phyloP scores from a whole-genome alignment of 2,888 invertebrate species.

The Epinotia ramella region DNA sequence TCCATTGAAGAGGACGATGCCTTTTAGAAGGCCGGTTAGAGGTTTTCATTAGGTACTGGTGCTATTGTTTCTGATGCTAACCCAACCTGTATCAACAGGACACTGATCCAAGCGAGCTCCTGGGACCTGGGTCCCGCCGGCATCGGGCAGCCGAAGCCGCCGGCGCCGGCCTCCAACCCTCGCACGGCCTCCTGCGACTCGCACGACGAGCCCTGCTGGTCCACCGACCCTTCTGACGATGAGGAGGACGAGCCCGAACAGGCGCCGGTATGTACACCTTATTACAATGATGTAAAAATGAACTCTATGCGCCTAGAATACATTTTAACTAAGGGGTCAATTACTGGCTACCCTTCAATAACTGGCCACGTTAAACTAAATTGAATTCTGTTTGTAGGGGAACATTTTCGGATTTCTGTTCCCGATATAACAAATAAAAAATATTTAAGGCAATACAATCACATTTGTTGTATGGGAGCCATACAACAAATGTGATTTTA shows the following conservation, averaged over 20 bases:
- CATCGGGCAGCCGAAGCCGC: slow-evolving; percentile 54
- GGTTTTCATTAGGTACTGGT: no score
- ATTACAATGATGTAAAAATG: not conserved
- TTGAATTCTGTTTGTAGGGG: no score
- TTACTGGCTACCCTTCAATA: no score
- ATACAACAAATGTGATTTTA: no score
- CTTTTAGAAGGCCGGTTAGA: no score
- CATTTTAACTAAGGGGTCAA: no score
- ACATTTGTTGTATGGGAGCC: no score
- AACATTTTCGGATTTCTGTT: no score
- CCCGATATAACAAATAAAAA: no score
- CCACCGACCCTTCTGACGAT: slow-evolving; percentile 95
- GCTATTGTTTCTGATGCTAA: slow-evolving; percentile 60
- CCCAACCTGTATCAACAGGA: slow-evolving; percentile 74
- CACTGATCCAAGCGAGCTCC: slow-evolving; percentile 91
- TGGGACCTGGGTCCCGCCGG: slow-evolving; percentile 85
- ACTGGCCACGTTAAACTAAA: no score
- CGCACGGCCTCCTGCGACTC: slow-evolving; percentile 74
- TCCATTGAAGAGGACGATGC: not conserved
- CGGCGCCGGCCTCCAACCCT: slow-evolving; percentile 58
- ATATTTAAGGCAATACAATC: no score
- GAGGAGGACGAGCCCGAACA: slow-evolving; percentile 94
- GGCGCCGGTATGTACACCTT: slow-evolving; percentile 68
- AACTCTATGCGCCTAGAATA: no score
- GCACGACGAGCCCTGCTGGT: slow-evolving; percentile 94